Base-by-base conservation (phyloP, 2,113 vertebrate genomes). In the Pogonocichla stellata region DNA sequence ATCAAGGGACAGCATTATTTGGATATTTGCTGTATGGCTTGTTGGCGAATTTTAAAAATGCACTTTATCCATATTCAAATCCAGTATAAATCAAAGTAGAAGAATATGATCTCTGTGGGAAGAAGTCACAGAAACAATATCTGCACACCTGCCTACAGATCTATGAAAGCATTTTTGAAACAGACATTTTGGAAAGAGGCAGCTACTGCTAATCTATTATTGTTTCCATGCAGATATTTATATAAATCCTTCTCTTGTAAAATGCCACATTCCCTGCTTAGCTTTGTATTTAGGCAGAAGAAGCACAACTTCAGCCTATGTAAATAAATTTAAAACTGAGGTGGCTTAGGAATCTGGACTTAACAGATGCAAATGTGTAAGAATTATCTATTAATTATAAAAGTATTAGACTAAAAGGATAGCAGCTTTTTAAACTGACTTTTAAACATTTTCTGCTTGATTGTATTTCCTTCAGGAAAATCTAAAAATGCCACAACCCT, bases 201-300 rank as follows among this genome's bases (percentile, higher is more conserved):
- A 96, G 82, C 47, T 96, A 91, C 50, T 82, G 81, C 91, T 94
- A 62, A 93, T 90, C 86, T 95, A 64, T 95, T 94, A 92, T 80
- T 94, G 86, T 95, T 96, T 96, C 90, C 72, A 56, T 74, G 82
- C 69, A 88, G 85, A 93, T 92, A 88, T 93, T 94, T 92, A 96
- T 86, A 88, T 67, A 86, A 92, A 95, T 67, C 24, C 10, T 73
- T 33, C 33, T 73, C 80, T 83, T 78, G 28, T 51, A 74, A 94
- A 94, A 92, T 64, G 28, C 36, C 72, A 81, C 36, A 16, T 69
- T 67, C 16, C 2, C 78, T 53, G 71, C 72, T 91, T 77, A 67
- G 26, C 26, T 94, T 81, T 84, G 48, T 51, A 67, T 60, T 90
- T 40, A 58, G 34, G 57, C 51, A 95, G 65, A 87, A 80, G 54